phyloP scores from a whole-genome alignment of 2,888 invertebrate genomes.

The Pherbina coryleti region DNA sequence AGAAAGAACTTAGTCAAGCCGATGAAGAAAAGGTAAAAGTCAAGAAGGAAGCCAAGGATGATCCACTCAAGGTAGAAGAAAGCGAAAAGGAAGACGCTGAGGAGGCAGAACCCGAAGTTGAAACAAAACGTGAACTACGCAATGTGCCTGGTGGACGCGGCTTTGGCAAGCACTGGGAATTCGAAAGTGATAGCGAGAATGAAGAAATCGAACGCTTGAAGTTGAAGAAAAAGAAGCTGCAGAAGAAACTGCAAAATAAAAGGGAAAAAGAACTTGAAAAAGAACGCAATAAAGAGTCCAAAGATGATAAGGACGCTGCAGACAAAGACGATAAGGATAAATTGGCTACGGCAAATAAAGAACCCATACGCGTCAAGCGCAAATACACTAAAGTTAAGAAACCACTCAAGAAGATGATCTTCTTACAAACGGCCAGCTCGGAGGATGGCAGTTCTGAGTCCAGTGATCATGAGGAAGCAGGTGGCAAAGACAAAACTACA shows the following conservation, averaged over 20 bases:
- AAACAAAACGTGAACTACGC: slow-evolving; percentile 74
- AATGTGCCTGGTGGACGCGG: slow-evolving; percentile 84
- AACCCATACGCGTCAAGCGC: slow-evolving; percentile 50
- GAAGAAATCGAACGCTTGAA: slow-evolving; percentile 60
- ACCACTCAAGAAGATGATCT: slow-evolving; percentile 52
- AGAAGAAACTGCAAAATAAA: slow-evolving; percentile 58
- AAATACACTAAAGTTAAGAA: slow-evolving; percentile 53
- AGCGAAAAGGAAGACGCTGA: slow-evolving; percentile 47
- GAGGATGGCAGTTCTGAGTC: slow-evolving; percentile 59
- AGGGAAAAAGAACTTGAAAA: slow-evolving; percentile 57
- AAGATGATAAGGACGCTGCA: slow-evolving; percentile 62
- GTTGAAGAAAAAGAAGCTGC: slow-evolving; percentile 56
- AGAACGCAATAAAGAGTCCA: slow-evolving; percentile 37
- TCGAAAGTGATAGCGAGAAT: slow-evolving; percentile 71
- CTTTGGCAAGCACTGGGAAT: slow-evolving; percentile 87
- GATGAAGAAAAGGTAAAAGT: slow-evolving; percentile 44
- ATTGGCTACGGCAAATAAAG: slow-evolving; percentile 44
- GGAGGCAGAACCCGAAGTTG: slow-evolving; percentile 55
- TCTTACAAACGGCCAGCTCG: slow-evolving; percentile 49
- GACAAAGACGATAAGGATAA: slow-evolving; percentile 49
- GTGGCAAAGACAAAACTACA: slow-evolving; percentile 46
- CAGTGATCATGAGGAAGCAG: slow-evolving; percentile 44
- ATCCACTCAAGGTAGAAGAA: slow-evolving; percentile 46
- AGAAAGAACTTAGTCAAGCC: slow-evolving; percentile 28
- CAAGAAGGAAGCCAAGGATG: slow-evolving; percentile 49